Evolutionary conservation across 2,888 invertebrate species (phyloP), one percentile per base, ranked within the genome.

Genomic region (Beris morrisii): DNA sequence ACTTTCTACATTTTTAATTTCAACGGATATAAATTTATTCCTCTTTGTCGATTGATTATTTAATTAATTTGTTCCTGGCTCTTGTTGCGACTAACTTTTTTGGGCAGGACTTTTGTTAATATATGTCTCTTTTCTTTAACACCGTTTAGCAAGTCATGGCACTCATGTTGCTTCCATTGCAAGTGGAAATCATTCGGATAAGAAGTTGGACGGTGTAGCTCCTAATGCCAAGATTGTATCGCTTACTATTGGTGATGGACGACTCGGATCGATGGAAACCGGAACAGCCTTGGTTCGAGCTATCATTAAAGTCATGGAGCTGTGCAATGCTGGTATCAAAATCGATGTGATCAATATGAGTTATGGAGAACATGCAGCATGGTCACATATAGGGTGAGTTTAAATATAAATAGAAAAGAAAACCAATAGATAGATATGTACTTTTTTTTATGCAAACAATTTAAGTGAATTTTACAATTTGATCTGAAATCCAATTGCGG

Each of bases 81-180:
- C n/a, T n/a, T n/a, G n/a, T n/a, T n/a, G n/a, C n/a, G n/a, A n/a
- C n/a, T n/a, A n/a, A n/a, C n/a, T n/a, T n/a, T n/a, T n/a, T n/a
- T n/a, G n/a, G n/a, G n/a, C n/a, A n/a, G n/a, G n/a, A n/a, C n/a
- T n/a, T n/a, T n/a, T n/a, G n/a, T n/a, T n/a, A n/a, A n/a, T n/a
- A n/a, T n/a, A n/a, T n/a, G n/a, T n/a, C n/a, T n/a, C n/a, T n/a
- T n/a, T n/a, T n/a, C n/a, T n/a, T n/a, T n/a, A n/a, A n/a, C n/a
- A n/a, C n/a, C 69, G 71, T 68, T 67, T 76, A 95, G 96, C 96
- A 11, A 89, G 93, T 61, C 99, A 99, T 80, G 99, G 97, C 31
- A 97, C 97, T 0, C 98, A 99, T 79, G 99, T 99, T 4, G 95
- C 97, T 0, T 92, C 95, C 7, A 99, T 99, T 73, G 94, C 97